Evolutionary conservation across 2,888 invertebrate species (phyloP).

Genomic region (Axea sp.): DNA sequence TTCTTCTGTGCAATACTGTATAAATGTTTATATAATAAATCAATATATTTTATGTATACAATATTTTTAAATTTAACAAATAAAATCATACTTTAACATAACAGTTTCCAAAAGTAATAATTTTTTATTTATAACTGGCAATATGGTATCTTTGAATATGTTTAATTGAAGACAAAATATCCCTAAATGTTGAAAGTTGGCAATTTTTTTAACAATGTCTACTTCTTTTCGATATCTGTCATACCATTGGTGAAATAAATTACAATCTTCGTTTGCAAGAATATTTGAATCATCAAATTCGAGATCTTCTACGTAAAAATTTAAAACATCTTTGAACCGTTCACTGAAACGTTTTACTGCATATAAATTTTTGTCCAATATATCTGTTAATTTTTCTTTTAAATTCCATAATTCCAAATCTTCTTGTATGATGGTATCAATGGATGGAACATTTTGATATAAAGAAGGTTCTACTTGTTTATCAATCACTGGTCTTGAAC

Average conservation of each 20-base stretch:
- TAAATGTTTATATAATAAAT: neutral
- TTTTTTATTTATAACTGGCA: constrained; percentile 86
- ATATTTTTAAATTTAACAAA: neutral
- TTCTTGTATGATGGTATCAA: constrained; percentile 85
- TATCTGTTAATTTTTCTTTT: constrained; percentile 82
- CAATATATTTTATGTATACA: neutral
- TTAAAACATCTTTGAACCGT: constrained; percentile 84
- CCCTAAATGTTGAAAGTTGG: constrained; percentile 86
- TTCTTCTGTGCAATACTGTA: constrained; percentile 84
- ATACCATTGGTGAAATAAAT: constrained; percentile 84
- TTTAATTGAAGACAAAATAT: constrained; percentile 85
- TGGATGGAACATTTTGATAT: constrained; percentile 86
- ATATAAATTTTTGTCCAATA: constrained; percentile 83
- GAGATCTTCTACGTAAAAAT: constrained; percentile 86
- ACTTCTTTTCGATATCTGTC: constrained; percentile 86
- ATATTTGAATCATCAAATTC: constrained; percentile 84
- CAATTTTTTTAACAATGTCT: constrained; percentile 84
- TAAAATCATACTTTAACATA: constrained; percentile 83
- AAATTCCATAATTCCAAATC: constrained; percentile 82
- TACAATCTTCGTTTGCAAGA: constrained; percentile 81
- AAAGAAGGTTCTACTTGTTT: constrained; percentile 89
- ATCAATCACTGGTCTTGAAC: constrained; percentile 86
- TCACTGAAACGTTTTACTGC: constrained; percentile 83
- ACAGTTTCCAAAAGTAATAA: constrained; percentile 83
- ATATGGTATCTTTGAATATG: constrained; percentile 86